These are phyloP conservation scores for Clarias macrocephalus DNA, from an alignment of 2,113 vertebrate genomes.

Conservation along the genomic window DNA sequence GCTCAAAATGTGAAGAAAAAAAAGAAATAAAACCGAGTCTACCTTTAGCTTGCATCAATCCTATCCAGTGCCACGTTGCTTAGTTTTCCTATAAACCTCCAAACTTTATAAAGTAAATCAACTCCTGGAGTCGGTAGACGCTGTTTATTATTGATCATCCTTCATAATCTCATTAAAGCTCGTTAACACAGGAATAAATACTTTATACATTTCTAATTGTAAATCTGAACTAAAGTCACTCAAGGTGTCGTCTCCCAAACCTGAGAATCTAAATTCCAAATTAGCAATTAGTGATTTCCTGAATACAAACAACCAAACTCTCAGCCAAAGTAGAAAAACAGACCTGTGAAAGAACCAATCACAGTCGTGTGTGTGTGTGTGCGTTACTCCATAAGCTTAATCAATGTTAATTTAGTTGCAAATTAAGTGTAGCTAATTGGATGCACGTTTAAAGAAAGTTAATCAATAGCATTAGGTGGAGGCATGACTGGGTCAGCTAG, in stretches of 20 bases:
- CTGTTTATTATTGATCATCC: neutral
- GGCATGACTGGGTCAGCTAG: neutral
- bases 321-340: neutral
- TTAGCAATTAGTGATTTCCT: neutral
- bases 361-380: neutral
- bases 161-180: neutral
- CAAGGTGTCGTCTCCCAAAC: neutral
- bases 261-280: neutral
- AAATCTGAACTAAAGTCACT: neutral
- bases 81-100: neutral
- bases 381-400: neutral
- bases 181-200: neutral
- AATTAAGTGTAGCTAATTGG: conserved; percentile 12
- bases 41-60: neutral
- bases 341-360: neutral
- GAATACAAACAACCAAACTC: neutral
- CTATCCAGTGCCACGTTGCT: neutral
- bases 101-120: neutral
- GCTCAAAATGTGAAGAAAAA: neutral
- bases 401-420: conserved; percentile 18
- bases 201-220: neutral
- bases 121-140: neutral
- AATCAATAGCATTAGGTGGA: conserved; percentile 4
- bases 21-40: neutral
- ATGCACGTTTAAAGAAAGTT: conserved; percentile 6